Base-by-base conservation (phyloP, 2,113 vertebrate species). In the Miniopterus natalensis region DNA sequence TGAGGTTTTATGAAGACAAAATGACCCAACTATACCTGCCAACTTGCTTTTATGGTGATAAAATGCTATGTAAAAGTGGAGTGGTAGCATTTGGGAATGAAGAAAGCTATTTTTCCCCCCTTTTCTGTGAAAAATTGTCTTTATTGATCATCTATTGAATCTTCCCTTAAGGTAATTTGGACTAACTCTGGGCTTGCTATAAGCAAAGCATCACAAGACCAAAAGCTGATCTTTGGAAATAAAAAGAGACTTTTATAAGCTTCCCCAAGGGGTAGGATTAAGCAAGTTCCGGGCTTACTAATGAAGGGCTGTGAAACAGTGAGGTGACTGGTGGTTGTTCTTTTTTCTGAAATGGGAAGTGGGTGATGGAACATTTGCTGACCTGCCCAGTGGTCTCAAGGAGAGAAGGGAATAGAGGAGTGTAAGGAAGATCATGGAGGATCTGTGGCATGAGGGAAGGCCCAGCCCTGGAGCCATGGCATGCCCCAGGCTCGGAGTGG, bases 91-190 rank as follows among this genome's bases (percentile, higher is more conserved):
- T 65, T 61, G 55, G n/a, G 12, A 23, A 80, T 9, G 9, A 75
- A 84, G 65, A 78, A 90, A 88, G 27, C 27, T 23, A 53, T n/a
- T 79, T 31, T 45, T 71, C n/a, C 31, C 25, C 8, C 45, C 18
- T 85, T 53, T 20, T 23, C 49, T 94, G 53, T 90, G 36, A 92
- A 94, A 73, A 80, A 10, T 25, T 81, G 6, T 45, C 42, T 94
- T 73, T 94, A 88, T 78, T 85, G 83, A 63, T 81, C 88, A 63
- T 36, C 20, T 51, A 55, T 71, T 91, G 47, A 83, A 31, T 53
- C 4, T 84, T 83, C 59, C 12, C 20, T 74, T 74, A 57, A 55
- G 31, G 40, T 90, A 31, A 77, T 88, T 47, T 93, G 53, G 17
- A 59, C n/a, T 70, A 42, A 49, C 74, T 81, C 29, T 66, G 45